These are phyloP conservation scores for Apamea monoglypha DNA, from an alignment of 2,888 invertebrate species.

Conservation along the genomic window DNA sequence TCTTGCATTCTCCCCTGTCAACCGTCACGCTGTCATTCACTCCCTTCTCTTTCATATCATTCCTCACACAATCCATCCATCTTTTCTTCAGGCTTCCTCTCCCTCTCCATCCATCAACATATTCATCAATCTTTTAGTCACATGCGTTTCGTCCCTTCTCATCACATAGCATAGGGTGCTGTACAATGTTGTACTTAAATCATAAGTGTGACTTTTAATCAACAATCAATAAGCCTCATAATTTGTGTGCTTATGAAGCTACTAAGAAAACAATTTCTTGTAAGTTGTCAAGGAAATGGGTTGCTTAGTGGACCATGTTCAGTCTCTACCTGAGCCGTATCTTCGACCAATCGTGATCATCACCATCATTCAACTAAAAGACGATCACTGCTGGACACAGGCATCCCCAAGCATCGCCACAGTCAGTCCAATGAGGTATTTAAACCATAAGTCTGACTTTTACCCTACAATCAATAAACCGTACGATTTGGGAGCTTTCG, in stretches of 20 bases:
- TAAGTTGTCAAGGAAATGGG: constrained; percentile 32
- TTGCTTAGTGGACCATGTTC: constrained; percentile 44
- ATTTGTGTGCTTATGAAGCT: constrained; percentile 7
- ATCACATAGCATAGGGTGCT: too few species aligned
- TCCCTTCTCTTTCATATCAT: too few species aligned
- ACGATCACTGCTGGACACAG: not conserved
- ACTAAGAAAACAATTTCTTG: constrained; percentile 23
- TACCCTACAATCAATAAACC: not conserved
- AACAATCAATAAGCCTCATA: constrained; percentile 1
- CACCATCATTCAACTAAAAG: not conserved
- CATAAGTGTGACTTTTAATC: not conserved
- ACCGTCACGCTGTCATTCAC: too few species aligned
- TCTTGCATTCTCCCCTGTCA: too few species aligned
- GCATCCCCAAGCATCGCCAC: not conserved
- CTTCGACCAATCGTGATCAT: not conserved
- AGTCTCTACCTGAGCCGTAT: not conserved
- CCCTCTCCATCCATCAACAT: too few species aligned
- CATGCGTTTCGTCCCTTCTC: too few species aligned
- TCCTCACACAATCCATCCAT: too few species aligned
- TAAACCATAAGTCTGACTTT: not conserved
- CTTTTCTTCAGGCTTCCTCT: too few species aligned
- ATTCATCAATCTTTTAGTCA: too few species aligned
- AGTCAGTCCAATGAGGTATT: not conserved
- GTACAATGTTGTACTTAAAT: too few species aligned
- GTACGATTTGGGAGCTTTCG: constrained; percentile 2